Conservation (phyloP, 2,888 invertebrate species). For the Megastigmus dorsalis region DNA sequence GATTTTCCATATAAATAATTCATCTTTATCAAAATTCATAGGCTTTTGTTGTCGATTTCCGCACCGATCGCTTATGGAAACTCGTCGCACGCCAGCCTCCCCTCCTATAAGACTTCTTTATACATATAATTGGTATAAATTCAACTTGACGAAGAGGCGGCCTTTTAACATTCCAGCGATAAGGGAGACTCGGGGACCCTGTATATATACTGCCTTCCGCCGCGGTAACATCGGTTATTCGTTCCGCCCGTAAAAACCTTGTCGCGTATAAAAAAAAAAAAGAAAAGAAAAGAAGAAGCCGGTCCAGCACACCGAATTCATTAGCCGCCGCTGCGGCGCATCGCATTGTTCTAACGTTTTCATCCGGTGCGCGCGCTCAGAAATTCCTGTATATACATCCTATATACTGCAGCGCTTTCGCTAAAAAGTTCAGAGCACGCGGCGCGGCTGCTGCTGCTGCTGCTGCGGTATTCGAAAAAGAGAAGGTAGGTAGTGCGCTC, state of each 20-base stretch:
- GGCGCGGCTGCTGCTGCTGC: no score
- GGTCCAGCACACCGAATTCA: not conserved
- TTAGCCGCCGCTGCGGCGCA: not conserved
- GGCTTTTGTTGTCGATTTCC: not conserved
- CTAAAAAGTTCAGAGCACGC: no score
- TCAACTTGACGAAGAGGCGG: constrained; percentile 72
- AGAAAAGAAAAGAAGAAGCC: not conserved
- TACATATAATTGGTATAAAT: constrained; percentile 74
- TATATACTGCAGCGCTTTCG: no score
- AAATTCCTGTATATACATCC: no score
- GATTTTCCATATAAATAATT: constrained; percentile 2
- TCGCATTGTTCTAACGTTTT: no score
- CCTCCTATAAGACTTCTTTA: constrained; percentile 65
- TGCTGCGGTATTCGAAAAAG: constrained; percentile 10
- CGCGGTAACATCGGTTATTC: no score
- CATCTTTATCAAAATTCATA: constrained; percentile 37
- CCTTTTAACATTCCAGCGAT: constrained; percentile 74
- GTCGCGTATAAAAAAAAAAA: not conserved
- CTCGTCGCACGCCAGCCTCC: constrained; percentile 31
- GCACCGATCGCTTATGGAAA: not conserved
- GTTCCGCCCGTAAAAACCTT: not conserved
- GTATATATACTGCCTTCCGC: no score
- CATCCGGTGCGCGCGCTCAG: not conserved
- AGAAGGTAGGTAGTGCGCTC: no score
- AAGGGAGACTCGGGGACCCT: constrained; percentile 59